Evolutionary conservation across 2,113 vertebrate species (phyloP).

Genomic region (Harpagus bidentatus): DNA sequence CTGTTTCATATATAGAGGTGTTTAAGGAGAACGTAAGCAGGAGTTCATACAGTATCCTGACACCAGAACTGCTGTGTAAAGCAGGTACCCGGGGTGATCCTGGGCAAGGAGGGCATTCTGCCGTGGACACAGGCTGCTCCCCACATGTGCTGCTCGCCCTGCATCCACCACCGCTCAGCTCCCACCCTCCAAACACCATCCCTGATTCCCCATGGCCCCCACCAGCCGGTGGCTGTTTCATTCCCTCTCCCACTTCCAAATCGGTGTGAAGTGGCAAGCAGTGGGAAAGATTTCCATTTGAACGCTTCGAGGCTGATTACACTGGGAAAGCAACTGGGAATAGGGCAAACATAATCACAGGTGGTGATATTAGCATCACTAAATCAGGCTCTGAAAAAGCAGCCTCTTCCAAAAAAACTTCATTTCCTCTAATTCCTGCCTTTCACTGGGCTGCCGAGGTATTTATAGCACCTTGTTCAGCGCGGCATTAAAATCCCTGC

Average conservation of each 20-base stretch:
- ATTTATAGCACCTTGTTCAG: background rate
- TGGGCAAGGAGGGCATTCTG: background rate
- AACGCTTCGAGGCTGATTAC: background rate
- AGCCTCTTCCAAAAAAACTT: background rate
- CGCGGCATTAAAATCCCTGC: background rate
- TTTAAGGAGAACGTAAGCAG: background rate
- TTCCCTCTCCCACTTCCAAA: background rate
- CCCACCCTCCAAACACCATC: background rate
- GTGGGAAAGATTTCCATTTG: background rate
- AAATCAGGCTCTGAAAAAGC: background rate
- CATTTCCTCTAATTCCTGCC: background rate
- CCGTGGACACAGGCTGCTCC: background rate
- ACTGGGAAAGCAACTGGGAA: background rate
- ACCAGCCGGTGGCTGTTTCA: background rate
- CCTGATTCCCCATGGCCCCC: background rate
- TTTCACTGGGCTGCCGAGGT: background rate
- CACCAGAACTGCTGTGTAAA: background rate
- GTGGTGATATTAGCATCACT: background rate
- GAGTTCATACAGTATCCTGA: background rate
- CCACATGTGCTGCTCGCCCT: background rate
- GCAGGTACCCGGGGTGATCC: background rate
- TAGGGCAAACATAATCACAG: constrained; percentile 12
- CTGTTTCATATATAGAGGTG: background rate
- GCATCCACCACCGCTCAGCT: background rate
- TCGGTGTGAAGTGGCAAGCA: background rate